Conservation (phyloP, 2,888 invertebrate species). For the Serrognathus titanus region DNA sequence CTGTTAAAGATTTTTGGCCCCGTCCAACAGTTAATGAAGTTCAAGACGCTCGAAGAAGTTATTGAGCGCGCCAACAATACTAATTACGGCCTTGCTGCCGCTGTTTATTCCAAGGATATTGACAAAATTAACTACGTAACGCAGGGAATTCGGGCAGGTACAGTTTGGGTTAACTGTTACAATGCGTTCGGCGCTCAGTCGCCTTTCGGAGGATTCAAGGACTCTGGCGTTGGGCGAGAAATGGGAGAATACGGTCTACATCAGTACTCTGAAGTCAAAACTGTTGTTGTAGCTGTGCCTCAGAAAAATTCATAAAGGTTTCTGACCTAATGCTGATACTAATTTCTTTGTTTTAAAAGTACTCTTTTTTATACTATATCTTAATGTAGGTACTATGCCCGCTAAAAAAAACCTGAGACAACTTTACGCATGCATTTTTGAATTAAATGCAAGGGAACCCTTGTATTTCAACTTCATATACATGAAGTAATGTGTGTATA, state of each 20-base stretch:
- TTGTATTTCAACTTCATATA: too few species aligned
- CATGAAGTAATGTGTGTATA: too few species aligned
- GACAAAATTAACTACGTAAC: slow-evolving; percentile 82
- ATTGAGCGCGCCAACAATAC: slow-evolving; percentile 85
- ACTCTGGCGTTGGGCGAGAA: slow-evolving; percentile 95
- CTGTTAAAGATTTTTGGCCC: slow-evolving; percentile 80
- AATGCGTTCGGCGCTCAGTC: slow-evolving; percentile 78
- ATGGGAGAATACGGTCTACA: slow-evolving; percentile 89
- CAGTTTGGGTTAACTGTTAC: slow-evolving; percentile 95
- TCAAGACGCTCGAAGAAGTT: slow-evolving; percentile 81
- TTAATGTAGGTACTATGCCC: too few species aligned
- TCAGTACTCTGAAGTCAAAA: slow-evolving; percentile 94
- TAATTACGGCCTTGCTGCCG: slow-evolving; percentile 91
- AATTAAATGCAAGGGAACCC: too few species aligned
- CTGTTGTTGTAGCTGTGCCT: slow-evolving; percentile 58
- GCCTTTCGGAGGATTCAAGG: slow-evolving; percentile 96
- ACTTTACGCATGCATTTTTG: too few species aligned
- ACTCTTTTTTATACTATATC: too few species aligned
- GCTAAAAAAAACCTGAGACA: too few species aligned
- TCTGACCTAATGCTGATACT: too few species aligned
- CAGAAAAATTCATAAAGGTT: slow-evolving; percentile 15
- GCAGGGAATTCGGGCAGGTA: slow-evolving; percentile 75
- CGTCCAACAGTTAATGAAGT: slow-evolving; percentile 89
- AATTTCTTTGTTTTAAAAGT: too few species aligned
- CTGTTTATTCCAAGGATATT: slow-evolving; percentile 87